Evolutionary conservation across 30 jellyfish, hydroid and myxozoan genomes (phyloP).

Genomic region (Chrysaora quinquecirrha): DNA sequence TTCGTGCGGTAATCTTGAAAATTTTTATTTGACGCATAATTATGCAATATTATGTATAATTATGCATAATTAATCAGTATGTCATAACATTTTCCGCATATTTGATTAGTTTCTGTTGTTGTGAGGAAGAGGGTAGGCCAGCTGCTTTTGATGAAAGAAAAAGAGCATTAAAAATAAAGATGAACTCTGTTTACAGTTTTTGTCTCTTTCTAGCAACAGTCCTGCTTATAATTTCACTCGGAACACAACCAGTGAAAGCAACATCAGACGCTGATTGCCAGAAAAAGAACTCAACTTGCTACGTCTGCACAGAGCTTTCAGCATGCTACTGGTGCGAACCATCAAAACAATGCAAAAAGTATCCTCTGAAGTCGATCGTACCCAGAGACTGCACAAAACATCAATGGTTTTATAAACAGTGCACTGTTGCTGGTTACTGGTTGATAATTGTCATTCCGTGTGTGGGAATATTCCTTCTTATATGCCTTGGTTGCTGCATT

Average conservation of each 20-base stretch:
- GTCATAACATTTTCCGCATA: too few relatives aligned
- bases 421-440: conserved; percentile 91
- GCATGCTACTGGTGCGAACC: conserved; percentile 93
- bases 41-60: too few relatives aligned
- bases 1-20: too few relatives aligned
- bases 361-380: conserved; percentile 55
- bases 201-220: not conserved
- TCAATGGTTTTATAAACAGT: conserved; percentile 82
- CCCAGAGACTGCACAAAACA: conserved; percentile 87
- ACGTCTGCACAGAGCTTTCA: conserved; percentile 61
- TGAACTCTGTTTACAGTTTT: not conserved
- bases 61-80: too few relatives aligned
- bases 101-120: too few relatives aligned
- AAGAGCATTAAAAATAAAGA: not conserved
- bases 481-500: conserved; percentile 75
- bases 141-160: conserved; percentile 14
- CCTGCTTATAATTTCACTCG: not conserved
- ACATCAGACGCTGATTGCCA: conserved; percentile 65
- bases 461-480: conserved; percentile 65
- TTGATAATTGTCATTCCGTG: conserved; percentile 87
- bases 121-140: not conserved
- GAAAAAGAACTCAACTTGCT: conserved; percentile 57
- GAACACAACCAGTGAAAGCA: conserved; percentile 23
- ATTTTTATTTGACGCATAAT: too few relatives aligned
- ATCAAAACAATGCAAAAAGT: conserved; percentile 66